Evolutionary conservation across 2,113 vertebrate species (phyloP), one percentile per base, ranked within the genome.

Genomic region (Rattus rattus): DNA sequence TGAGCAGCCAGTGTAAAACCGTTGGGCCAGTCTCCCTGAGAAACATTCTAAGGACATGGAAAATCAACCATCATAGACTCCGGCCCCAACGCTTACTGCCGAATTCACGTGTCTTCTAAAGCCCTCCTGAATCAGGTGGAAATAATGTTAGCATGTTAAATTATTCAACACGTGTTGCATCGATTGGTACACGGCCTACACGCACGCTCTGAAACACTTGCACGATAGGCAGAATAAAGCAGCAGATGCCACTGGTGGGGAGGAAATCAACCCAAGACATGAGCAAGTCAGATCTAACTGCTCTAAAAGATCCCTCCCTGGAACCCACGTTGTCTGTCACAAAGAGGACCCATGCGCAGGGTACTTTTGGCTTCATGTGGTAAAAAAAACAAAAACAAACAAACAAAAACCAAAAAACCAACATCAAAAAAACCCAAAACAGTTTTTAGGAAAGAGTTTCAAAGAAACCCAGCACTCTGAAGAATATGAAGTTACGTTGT

Each of bases 381-480:
- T 93, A 39, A 95, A 92, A 95, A 36, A 77, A 28, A 77, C 1
- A 54, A 8, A 54, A 1, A 54, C 1, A 56, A 13, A 56, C 54
- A 56, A 11, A 11, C 19, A 63, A 63, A 33, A 67, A 10, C 52
- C 52, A 3, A 43, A 65, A 65, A 65, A 67, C 30, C 30, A 33
- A 54, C 6, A 67, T 9, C 11, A 28, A 67, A 28, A 12, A 67
- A 30, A 30, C 7, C 30, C 7, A 72, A 95, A 97, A 39, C 0
- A 96, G 75, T 94, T 94, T 95, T 93, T 87, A 75, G 49, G 13
- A 65, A 85, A 93, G 75, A 94, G 97, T 96, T 97, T 87, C 86
- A 96, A 97, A 93, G 73, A 94, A 75, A 70, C 85, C 91, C 1
- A 81, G 72, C 43, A 81, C 43, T 43, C 43, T 43, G 43, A 54